Evolutionary conservation across 2,797 vertebrate genomes (phyloP).

Genomic region (Sphenodon punctatus): DNA sequence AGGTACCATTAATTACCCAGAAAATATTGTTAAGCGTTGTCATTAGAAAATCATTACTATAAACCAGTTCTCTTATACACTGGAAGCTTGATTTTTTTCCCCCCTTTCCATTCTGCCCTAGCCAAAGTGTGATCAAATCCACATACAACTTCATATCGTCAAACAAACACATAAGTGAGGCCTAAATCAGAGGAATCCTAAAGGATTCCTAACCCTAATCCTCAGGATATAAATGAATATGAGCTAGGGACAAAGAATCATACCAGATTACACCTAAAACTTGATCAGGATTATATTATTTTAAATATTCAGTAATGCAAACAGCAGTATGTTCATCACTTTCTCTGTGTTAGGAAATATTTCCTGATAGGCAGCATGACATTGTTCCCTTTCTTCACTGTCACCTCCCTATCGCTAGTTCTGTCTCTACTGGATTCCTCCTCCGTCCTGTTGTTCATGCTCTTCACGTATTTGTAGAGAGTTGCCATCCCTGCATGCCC

Average conservation of each 20-base stretch:
- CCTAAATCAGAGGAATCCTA: not conserved
- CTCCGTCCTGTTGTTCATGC: not conserved
- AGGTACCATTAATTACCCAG: too few relatives aligned
- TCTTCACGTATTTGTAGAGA: not conserved
- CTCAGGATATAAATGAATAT: not conserved
- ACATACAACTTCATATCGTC: slow-evolving; percentile 25
- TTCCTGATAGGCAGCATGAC: not conserved
- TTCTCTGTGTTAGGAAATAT: not conserved
- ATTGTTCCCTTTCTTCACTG: not conserved
- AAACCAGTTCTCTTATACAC: too few relatives aligned
- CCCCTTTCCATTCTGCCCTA: not conserved
- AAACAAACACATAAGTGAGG: not conserved
- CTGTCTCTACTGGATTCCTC: not conserved
- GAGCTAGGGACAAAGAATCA: not conserved
- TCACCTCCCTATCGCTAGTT: not conserved
- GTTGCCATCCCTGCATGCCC: not conserved
- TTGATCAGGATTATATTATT: not conserved
- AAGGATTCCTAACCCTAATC: too few relatives aligned
- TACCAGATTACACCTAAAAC: not conserved
- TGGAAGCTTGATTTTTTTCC: too few relatives aligned
- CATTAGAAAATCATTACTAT: too few relatives aligned
- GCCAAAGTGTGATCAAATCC: not conserved
- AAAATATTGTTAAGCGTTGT: too few relatives aligned
- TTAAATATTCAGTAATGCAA: not conserved
- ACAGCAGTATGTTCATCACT: not conserved